Evolutionary conservation across 2,888 invertebrate genomes (phyloP), one percentile per base, ranked within the genome.

Genomic region (Lasius fuliginosus): DNA sequence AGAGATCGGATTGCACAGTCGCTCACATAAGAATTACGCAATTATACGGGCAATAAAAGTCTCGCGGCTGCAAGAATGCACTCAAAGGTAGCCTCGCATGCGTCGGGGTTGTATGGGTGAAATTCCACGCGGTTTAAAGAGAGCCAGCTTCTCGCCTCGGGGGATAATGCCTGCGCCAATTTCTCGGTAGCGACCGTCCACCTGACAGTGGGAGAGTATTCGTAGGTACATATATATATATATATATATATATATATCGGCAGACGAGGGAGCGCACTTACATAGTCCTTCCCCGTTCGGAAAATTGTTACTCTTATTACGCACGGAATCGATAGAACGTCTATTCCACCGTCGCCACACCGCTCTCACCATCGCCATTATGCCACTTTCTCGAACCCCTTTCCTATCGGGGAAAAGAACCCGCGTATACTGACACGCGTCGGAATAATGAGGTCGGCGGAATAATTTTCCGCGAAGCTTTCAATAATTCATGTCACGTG

Each of bases 221-320:
- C 36, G 12, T 23, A 23, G 23, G 23, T 23, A 23, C 23, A 23
- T 23, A 23, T 23, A 23, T 23, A 23, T 23, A 23, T 23, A 23
- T 23, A 23, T 23, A 23, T 23, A 23, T 23, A 23, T 23, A 12
- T 49, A 49, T 15, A 15, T 46, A 46, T 46, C 58, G 64, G 62
- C 60, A 65, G 56, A 65, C 69, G 56, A 69, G 65, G 79, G 69
- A 83, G 69, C 77, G 68, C 79, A 82, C 68, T 84, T 76, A 71
- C 64, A 68, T 76, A 53, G 65, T 83, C 75, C 62, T 30, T 76
- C 46, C 60, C 30, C 76, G 84, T 65, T 84, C 85, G 84, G 87
- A 83, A 87, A 91, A 91, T 91, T 87, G 90, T 90, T 87, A 85
- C 82, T 83, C 88, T 88, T 89, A 90, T 91, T 90, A 87, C 85